Evolutionary conservation across 2,797 vertebrate species (phyloP).

Genomic region (Pipistrellus pygmaeus): DNA sequence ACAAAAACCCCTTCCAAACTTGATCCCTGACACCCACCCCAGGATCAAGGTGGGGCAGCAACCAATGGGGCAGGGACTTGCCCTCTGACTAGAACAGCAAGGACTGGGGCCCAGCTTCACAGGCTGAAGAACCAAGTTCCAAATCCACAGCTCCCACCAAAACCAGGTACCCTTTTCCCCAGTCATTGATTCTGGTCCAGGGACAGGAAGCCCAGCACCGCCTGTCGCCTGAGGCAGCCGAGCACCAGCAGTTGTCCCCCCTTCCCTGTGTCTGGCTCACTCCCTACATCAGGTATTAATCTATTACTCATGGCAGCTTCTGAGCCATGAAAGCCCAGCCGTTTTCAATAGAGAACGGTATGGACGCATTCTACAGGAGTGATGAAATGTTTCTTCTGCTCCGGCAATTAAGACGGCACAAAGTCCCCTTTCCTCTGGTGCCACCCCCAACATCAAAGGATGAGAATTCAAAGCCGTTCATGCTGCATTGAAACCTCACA

Average conservation of each 20-base stretch:
- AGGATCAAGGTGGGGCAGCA: not conserved
- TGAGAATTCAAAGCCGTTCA: conserved; percentile 79
- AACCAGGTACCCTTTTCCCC: rapidly evolving
- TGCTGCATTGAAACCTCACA: conserved; percentile 79
- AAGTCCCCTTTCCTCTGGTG: conserved; percentile 72
- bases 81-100: not conserved
- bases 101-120: not conserved
- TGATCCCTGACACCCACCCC: no score
- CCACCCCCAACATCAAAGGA: conserved; percentile 82
- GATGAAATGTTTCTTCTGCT: conserved; percentile 76
- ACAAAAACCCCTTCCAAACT: not conserved
- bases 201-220: not conserved
- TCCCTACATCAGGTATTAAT: conserved; percentile 57
- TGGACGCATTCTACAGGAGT: conserved; percentile 58
- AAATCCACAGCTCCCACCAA: rapidly evolving
- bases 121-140: not conserved
- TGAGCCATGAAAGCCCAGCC: conserved; percentile 63
- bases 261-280: not conserved
- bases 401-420: conserved; percentile 74
- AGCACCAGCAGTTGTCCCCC: not conserved
- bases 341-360: conserved; percentile 65
- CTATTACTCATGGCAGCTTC: conserved; percentile 44
- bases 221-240: not conserved
- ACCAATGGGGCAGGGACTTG: not conserved
- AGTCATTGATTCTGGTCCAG: not conserved